Percentiles rank a stretch among this genome's conserved stretches.
phyloP scores from a whole-genome alignment of 2,888 invertebrate species.

The Sabatieria punctata region DNA sequence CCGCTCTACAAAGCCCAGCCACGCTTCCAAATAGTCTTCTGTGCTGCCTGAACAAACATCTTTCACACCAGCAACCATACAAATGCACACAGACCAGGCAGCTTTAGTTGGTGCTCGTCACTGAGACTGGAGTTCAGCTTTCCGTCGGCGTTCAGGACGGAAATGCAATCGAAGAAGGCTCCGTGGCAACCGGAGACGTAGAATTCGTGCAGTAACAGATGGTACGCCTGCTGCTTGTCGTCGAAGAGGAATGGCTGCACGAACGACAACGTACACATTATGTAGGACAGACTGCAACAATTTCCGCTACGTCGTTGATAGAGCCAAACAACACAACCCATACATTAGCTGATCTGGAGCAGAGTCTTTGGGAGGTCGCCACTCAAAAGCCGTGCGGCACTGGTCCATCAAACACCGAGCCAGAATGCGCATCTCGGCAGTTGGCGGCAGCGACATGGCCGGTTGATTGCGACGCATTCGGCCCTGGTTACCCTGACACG shows the following conservation, averaged over 20 bases:
- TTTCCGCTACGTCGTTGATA: neutral
- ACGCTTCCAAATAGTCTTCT: conserved; percentile 62
- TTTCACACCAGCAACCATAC: no score
- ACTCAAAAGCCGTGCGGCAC: neutral
- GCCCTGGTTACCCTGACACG: conserved; percentile 2
- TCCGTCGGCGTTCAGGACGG: no score
- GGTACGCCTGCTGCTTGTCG: conserved; percentile 64
- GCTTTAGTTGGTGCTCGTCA: no score
- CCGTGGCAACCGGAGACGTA: conserved; percentile 52
- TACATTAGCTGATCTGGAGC: neutral
- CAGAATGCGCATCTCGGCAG: neutral
- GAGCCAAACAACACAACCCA: neutral
- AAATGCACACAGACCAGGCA: no score
- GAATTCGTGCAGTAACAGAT: conserved; percentile 64
- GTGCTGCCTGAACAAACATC: conserved; percentile 46
- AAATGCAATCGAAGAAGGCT: conserved; percentile 46
- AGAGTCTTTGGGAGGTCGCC: neutral
- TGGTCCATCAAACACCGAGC: neutral
- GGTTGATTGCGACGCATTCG: conserved; percentile 3
- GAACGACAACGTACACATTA: conserved; percentile 65
- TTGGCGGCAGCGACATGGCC: conserved; percentile 4
- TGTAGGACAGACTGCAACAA: conserved; percentile 50
- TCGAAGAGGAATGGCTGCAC: conserved; percentile 68
- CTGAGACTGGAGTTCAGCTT: no score
- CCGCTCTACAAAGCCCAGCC: conserved; percentile 61